Percentiles rank a stretch among this genome's conserved stretches.
Evolutionary conservation across 2,113 vertebrate genomes (phyloP).

Genomic region (Nothocercus julius): DNA sequence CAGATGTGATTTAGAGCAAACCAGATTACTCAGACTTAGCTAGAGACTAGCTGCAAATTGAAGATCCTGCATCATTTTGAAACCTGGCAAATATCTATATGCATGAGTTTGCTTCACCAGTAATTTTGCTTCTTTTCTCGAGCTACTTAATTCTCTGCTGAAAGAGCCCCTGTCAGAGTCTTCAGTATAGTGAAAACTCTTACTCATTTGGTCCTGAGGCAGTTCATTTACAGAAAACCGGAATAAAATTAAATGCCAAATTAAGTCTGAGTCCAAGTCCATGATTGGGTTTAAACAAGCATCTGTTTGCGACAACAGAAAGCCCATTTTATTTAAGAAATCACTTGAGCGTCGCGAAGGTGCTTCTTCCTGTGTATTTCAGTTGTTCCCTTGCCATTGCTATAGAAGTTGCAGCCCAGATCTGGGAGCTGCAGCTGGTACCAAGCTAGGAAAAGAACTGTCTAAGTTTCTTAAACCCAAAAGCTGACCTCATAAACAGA

Average conservation of each 20-base stretch:
- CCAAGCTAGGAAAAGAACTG: not conserved
- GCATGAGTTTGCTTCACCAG: not conserved
- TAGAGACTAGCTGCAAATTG: not conserved
- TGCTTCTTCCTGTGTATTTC: not conserved
- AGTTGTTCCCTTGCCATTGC: not conserved
- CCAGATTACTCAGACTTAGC: not conserved
- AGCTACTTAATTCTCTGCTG: not conserved
- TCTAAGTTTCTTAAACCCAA: not conserved
- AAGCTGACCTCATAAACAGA: not conserved
- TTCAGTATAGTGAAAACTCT: not conserved
- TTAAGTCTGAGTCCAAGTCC: conserved; percentile 15
- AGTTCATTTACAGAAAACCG: conserved; percentile 22
- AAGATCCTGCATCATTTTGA: conserved; percentile 16
- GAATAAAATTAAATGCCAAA: conserved; percentile 53
- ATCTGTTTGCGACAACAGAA: conserved; percentile 27
- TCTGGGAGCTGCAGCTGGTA: conserved; percentile 18
- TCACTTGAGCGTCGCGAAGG: not conserved
- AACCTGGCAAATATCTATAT: not conserved
- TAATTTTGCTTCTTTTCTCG: conserved; percentile 4
- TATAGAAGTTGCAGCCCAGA: not conserved
- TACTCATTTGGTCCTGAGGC: not conserved
- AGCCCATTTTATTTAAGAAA: not conserved
- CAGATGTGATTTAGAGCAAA: not conserved
- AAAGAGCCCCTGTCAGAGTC: not conserved
- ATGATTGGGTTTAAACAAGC: conserved; percentile 32